Evolutionary conservation across 2,113 vertebrate genomes (phyloP).

Genomic region (Indri indri): DNA sequence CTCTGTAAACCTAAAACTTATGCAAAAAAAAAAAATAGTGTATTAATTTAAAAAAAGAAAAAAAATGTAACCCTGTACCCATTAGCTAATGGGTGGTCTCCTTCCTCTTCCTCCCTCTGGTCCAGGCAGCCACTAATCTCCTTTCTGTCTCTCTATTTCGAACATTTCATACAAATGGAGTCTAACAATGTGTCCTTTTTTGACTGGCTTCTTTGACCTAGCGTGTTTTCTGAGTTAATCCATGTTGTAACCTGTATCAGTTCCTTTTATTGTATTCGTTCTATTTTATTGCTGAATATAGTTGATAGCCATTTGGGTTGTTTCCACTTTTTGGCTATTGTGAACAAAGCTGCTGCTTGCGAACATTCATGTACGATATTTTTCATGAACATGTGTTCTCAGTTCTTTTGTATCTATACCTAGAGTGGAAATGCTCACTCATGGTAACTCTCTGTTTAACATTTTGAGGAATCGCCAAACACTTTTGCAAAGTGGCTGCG

Average conservation of each 20-base stretch:
- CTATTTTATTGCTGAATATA: not conserved
- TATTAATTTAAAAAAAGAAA: not conserved
- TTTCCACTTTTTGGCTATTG: not conserved
- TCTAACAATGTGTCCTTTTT: not conserved
- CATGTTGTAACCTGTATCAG: not conserved
- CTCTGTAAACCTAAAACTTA: not conserved
- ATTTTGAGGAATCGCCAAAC: not conserved
- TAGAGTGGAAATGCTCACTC: not conserved
- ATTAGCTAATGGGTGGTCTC: not conserved
- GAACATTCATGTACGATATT: not conserved
- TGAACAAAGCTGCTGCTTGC: not conserved
- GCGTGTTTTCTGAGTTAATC: not conserved
- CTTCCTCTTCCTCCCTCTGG: not conserved
- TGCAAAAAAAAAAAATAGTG: not conserved
- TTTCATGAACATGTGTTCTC: not conserved
- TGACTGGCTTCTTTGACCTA: not conserved
- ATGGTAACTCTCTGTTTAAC: not conserved
- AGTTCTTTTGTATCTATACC: not conserved
- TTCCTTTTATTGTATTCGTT: slow-evolving; percentile 9
- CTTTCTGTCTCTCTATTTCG: not conserved
- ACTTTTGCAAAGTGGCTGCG: not conserved
- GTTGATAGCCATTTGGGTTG: not conserved
- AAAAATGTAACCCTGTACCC: not conserved
- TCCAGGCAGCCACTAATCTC: not conserved
- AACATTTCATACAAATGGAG: not conserved